These are phyloP conservation scores for Chascanopsetta lugubris DNA, from an alignment of 2,113 vertebrate species.

Conservation along the genomic window DNA sequence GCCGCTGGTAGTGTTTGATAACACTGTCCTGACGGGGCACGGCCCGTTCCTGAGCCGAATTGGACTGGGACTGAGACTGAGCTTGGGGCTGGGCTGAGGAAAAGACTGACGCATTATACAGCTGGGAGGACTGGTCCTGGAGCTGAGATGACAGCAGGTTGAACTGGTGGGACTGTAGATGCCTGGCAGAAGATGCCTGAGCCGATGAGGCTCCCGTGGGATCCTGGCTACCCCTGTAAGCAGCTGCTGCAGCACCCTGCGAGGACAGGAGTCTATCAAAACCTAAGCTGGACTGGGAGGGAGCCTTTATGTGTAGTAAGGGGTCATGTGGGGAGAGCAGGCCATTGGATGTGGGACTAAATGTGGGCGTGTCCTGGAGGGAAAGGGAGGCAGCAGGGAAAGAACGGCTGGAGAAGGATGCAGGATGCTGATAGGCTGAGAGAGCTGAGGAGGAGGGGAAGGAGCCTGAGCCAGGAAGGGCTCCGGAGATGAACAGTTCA, in stretches of 20 bases:
- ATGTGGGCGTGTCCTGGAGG: conserved; percentile 91
- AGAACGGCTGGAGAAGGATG: conserved; percentile 91
- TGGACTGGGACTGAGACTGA: conserved; percentile 77
- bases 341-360: conserved; percentile 92
- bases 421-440: conserved; percentile 96
- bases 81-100: conserved; percentile 86
- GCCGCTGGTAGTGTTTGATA: conserved; percentile 96
- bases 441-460: conserved; percentile 94
- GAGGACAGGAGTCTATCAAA: conserved; percentile 85
- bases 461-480: conserved; percentile 91
- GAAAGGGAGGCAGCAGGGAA: conserved; percentile 89
- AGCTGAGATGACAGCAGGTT: conserved; percentile 92
- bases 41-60: conserved; percentile 84
- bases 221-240: conserved; percentile 82
- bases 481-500: conserved; percentile 94
- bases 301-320: conserved; percentile 87
- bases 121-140: conserved; percentile 85
- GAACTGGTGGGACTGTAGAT: conserved; percentile 90
- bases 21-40: conserved; percentile 92
- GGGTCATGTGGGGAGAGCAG: conserved; percentile 89
- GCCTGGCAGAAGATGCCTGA: conserved; percentile 83
- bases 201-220: conserved; percentile 80
- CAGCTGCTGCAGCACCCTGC: conserved; percentile 80
- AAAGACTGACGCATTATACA: conserved; percentile 91
- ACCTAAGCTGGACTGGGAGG: conserved; percentile 83